phyloP scores from a whole-genome alignment of 2,888 invertebrate species.

The Catonia carolina region DNA sequence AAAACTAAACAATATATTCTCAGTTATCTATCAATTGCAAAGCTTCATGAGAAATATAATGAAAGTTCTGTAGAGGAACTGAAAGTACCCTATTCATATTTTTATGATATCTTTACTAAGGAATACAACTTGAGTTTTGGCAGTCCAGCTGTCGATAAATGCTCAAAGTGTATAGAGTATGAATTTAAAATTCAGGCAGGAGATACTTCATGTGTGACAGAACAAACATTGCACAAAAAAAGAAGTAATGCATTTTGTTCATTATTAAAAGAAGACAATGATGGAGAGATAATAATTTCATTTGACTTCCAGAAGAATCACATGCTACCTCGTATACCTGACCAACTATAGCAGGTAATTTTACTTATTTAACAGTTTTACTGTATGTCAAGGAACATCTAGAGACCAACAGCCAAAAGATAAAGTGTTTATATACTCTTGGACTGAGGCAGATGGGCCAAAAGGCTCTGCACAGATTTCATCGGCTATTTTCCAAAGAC shows the following conservation, averaged over 20 bases:
- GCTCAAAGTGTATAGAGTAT: neutral
- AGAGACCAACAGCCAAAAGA: neutral
- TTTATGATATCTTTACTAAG: neutral
- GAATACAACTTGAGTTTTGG: slow-evolving; percentile 1
- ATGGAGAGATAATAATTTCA: neutral
- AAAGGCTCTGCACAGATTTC: neutral
- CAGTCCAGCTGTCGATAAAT: neutral
- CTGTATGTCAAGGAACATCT: neutral
- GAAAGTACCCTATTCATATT: slow-evolving; percentile 1
- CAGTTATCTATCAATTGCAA: neutral
- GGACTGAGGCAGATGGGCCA: neutral
- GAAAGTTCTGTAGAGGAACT: neutral
- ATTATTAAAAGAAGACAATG: slow-evolving; percentile 3
- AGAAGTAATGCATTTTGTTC: slow-evolving; percentile 1
- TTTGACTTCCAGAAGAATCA: slow-evolving; percentile 12
- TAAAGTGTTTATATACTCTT: slow-evolving; percentile 2
- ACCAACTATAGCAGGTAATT: neutral
- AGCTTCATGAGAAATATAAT: neutral
- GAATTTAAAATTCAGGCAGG: slow-evolving; percentile 1
- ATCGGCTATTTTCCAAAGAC: neutral
- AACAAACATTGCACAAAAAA: neutral
- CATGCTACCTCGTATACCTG: slow-evolving; percentile 33
- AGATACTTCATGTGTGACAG: neutral
- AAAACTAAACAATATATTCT: neutral
- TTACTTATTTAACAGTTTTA: neutral